Evolutionary conservation across 2,888 invertebrate species (phyloP).

Genomic region (Didymodactylos carnosus): DNA sequence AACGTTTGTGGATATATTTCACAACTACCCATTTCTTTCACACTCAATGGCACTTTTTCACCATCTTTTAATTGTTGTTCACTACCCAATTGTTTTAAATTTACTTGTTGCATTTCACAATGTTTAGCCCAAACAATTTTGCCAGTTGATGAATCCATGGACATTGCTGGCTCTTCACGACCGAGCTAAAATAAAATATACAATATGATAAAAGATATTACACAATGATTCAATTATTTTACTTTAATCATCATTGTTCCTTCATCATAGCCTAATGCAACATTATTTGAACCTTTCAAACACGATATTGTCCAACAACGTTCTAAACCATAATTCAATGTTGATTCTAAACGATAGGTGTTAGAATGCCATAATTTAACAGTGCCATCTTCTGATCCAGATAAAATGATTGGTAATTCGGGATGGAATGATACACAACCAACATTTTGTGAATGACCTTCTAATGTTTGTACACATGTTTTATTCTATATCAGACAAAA

Average conservation of each 20-base stretch:
- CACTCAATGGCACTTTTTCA: slow-evolving; percentile 69
- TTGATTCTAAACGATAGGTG: slow-evolving; percentile 83
- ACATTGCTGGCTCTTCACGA: slow-evolving; percentile 90
- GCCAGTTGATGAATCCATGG: slow-evolving; percentile 80
- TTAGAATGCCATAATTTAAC: slow-evolving; percentile 96
- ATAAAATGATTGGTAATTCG: slow-evolving; percentile 80
- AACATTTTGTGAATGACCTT: slow-evolving; percentile 88
- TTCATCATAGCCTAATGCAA: slow-evolving; percentile 87
- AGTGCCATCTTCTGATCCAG: slow-evolving; percentile 83
- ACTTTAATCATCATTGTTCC: slow-evolving; percentile 74
- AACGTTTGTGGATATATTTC: slow-evolving; percentile 97
- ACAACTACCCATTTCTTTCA: slow-evolving; percentile 97
- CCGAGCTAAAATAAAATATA: slow-evolving; percentile 43
- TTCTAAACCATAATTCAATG: slow-evolving; percentile 90
- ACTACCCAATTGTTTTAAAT: slow-evolving; percentile 53
- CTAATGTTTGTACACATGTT: slow-evolving; percentile 91
- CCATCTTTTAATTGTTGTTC: slow-evolving; percentile 56
- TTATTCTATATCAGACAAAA: slow-evolving; percentile 46
- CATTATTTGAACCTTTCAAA: slow-evolving; percentile 78
- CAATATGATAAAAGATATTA: background rate
- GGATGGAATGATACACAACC: slow-evolving; percentile 79
- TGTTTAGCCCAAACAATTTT: slow-evolving; percentile 98
- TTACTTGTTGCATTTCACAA: slow-evolving; percentile 89
- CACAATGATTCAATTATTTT: background rate
- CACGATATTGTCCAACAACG: slow-evolving; percentile 88